Base-by-base conservation (phyloP, 2,797 vertebrate species). In the Danio choprae region DNA sequence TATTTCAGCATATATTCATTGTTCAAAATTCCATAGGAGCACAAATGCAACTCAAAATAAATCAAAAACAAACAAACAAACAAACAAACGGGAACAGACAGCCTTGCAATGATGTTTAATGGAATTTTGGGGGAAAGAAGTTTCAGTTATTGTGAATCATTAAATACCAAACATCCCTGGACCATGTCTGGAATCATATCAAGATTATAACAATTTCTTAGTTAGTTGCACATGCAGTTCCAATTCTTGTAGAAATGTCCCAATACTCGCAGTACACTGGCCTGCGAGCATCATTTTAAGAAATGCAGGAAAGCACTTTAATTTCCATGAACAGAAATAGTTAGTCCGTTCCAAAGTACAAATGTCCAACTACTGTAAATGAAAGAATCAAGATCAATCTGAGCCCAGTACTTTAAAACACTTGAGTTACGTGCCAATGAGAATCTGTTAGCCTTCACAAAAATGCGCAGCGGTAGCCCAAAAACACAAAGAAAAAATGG, bases 81-180 rank as follows among this genome's bases (percentile, higher is more conserved):
- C 7, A 88, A 93, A 91, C 89, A 90, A 93, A 91, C 91, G 71
- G 90, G 92, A 92, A 90, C 91, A 89, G 85, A 89, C 89, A 91
- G 91, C 89, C 91, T 93, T 93, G 91, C 89, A 93, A 93, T 91
- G 90, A 92, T 91, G 91, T 93, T 94, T 94, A 93, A 94, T 93
- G 92, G 92, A 92, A 91, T 92, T 93, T 94, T 92, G 91, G 89
- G 92, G 91, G 89, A 90, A 89, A 75, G 60, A 81, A 86, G 72
- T 53, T 81, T 71, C 90, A 90, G 87, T 84, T 87, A 85, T 83
- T 77, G 88, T 89, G 90, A 93, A 90, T 89, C 89, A 88, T 91
- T 89, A 79, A 88, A 87, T 86, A 85, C 83, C 88, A 89, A 90
- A 91, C 89, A 92, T 89, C 87, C 87, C 87, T 90, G 91, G 86